Evolutionary conservation across 2,888 invertebrate genomes (phyloP), one percentile per base, ranked within the genome.

Genomic region (Pollenia griseotomentosa): DNA sequence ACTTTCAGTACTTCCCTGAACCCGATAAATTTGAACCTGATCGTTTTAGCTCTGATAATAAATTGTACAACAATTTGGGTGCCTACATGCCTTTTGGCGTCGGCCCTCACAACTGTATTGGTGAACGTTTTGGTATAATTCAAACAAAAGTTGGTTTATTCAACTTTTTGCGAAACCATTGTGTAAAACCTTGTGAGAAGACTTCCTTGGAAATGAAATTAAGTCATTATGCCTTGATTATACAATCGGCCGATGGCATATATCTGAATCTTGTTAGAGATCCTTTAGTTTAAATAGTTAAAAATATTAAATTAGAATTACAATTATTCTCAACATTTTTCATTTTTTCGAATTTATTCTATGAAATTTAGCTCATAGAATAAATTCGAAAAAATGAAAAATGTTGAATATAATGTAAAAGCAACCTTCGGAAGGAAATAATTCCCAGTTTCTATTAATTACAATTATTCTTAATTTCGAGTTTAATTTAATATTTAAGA

Each of bases 101-200:
- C 14, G 92, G 92, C 0, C 90, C 90, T 0, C 90, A 90, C 33
- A 90, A 89, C 68, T 92, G 92, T 61, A 90, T 92, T 74, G 92
- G 91, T 3, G 90, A 90, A 83, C 90, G 92, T 57, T 89, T 92
- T 55, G 92, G 89, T 7, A 10, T 90, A 6, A 61, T 91, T 7
- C 90, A 91, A 78, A 85, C 89, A 0, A 91, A 90, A 74, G 80
- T 91, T 19, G 91, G 91, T 3, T 46, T 92, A 0, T 71, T 91
- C 0, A 89, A 90, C 44, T 90, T 91, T 53, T 87, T 91, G 19
- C 88, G 83, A 16, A 90, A 91, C 75, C 91, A 91, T 80, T 89
- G 77, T 68, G 90, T 92, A 1, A 82, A 77, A 5, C 66, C 83
- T 2, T 90, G 90, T 33, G 88, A 88, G 0, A 86, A 88, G 66